Evolutionary conservation across 2,888 invertebrate genomes (phyloP), one percentile per base, ranked within the genome.

Genomic region (Dicranocentrus wangi): DNA sequence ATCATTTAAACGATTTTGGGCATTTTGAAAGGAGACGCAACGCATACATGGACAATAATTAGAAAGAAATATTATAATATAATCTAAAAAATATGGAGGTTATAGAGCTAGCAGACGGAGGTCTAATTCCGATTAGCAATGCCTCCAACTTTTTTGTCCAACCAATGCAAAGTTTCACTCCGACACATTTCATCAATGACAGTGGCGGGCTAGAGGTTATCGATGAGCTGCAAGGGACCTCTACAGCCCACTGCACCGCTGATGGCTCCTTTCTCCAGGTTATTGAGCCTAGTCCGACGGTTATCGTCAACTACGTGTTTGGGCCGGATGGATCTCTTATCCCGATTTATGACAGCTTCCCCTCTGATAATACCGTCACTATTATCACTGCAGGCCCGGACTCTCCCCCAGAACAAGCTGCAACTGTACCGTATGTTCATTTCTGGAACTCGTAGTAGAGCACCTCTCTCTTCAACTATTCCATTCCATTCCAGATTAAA

Each of bases 31-130:
- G n/a, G n/a, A n/a, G n/a, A n/a, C n/a, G n/a, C n/a, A n/a, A n/a
- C n/a, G n/a, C n/a, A n/a, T n/a, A n/a, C n/a, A n/a, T n/a, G n/a
- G n/a, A n/a, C n/a, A n/a, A n/a, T n/a, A n/a, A n/a, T n/a, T n/a
- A n/a, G n/a, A n/a, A n/a, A n/a, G n/a, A n/a, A n/a, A n/a, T n/a
- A n/a, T n/a, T n/a, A n/a, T n/a, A n/a, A n/a, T n/a, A n/a, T n/a
- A n/a, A n/a, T n/a, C n/a, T n/a, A n/a, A n/a, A n/a, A n/a, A 51
- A 17, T 51, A 75, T 75, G 75, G 75, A 75, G 17, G 10, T 75
- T 2, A 42, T 65, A 15, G 65, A 75, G 23, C 13, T 65, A 15
- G 23, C 51, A 1, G 72, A 75, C 25, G 63, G 66, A 13, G 19
- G 39, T n/a, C 25, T 42, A 8, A 25, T 73, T 19, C 61, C 61